Conservation (phyloP, 2,113 vertebrate species). For the Cynoglossus semilaevis region DNA sequence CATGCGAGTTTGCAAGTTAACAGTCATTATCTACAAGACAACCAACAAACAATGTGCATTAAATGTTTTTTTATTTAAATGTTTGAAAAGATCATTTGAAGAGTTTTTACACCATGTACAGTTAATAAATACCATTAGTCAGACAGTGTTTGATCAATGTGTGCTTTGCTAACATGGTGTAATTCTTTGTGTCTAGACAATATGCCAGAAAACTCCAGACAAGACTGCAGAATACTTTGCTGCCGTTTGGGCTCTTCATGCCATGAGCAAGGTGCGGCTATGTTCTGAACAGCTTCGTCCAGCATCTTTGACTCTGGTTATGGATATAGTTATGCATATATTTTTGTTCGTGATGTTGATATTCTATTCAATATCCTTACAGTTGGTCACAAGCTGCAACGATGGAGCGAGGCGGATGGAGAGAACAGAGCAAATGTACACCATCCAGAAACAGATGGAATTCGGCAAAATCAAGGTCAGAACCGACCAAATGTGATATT, state of each 20-base stretch:
- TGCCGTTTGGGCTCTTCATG: constrained; percentile 83
- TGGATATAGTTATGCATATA: no score
- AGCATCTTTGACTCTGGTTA: no score
- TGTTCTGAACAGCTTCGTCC: not conserved
- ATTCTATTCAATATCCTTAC: not conserved
- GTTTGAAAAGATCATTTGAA: no score
- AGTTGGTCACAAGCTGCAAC: constrained; percentile 91
- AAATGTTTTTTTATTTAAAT: no score
- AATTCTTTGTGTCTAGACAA: constrained; percentile 73
- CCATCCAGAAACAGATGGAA: constrained; percentile 91
- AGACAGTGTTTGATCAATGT: not conserved
- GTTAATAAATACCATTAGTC: not conserved
- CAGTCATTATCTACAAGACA: no score
- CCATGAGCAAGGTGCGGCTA: constrained; percentile 90
- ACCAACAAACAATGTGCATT: no score
- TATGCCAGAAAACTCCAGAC: constrained; percentile 85
- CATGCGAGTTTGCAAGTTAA: no score
- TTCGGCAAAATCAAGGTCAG: constrained; percentile 93
- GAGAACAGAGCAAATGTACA: constrained; percentile 92
- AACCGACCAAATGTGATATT: not conserved
- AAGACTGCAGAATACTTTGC: constrained; percentile 74
- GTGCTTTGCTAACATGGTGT: not conserved
- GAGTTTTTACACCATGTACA: no score
- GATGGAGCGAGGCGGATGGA: constrained; percentile 92
- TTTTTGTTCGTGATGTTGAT: not conserved